Base-by-base conservation (phyloP, 2,797 vertebrate genomes). In the Paguma larvata region DNA sequence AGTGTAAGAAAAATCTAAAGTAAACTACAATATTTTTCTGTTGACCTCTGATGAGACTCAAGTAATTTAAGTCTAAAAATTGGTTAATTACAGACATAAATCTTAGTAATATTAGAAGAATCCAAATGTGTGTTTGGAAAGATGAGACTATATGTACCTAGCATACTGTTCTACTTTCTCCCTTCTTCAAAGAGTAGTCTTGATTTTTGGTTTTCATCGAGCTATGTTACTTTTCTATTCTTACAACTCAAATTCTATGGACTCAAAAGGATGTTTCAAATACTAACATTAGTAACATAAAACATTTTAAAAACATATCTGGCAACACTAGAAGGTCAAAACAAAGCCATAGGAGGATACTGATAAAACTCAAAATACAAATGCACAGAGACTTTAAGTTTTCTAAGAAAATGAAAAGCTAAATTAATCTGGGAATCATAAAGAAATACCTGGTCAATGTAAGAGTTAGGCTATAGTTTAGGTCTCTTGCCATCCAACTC, bases 341-440 rank as follows among this genome's bases (percentile, higher is more conserved):
- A 68, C 25, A 92, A 96, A 86, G 44, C 38, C 46, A 53, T 82
- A 92, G n/a, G 5, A 62, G 13, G 15, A 62, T 62, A 72, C 21
- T 72, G 23, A 25, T 59, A 90, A 96, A 94, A 80, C 19, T 72
- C 78, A 44, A 59, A 82, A 32, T 67, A 88, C 38, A 91, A 89
- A 89, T 63, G 75, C 83, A 82, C 12, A 75, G 19, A 11, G 14
- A 38, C 9, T 86, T 75, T 34, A 67, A 68, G 27, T 65, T 90
- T 86, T 59, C 72, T 32, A 93, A 89, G 72, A 14, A 91, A 91
- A 67, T 82, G 62, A 86, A 95, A 89, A 94, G 38, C 51, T 90
- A 90, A 73, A 46, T 70, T n/a, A 65, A 85, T 25, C 32, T 48
- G 41, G 6, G n/a, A 91, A 88, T 88, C 56, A 85, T 5, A 62